phyloP scores from a whole-genome alignment of 2,888 invertebrate genomes.

The Megalurothrips usitatus region DNA sequence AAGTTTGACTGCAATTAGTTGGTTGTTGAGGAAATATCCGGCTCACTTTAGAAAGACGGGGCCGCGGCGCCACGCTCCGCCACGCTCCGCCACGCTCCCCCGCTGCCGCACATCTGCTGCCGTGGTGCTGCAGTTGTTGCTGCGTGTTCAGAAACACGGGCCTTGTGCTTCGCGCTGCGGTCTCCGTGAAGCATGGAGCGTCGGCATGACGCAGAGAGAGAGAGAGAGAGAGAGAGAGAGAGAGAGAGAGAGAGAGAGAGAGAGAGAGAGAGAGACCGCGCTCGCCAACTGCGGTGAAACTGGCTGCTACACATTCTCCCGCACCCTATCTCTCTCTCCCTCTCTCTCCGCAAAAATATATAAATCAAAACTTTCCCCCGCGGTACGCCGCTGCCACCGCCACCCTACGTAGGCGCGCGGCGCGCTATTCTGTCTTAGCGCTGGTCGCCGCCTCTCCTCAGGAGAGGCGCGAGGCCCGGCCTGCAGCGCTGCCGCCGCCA shows the following conservation, averaged over 20 bases:
- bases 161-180: not conserved
- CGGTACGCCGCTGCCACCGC: not conserved
- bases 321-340: no score
- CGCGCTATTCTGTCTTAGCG: not conserved
- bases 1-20: conserved; percentile 20
- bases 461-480: not conserved
- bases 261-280: not conserved
- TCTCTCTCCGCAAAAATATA: not conserved
- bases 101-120: not conserved
- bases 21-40: conserved; percentile 5
- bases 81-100: no score
- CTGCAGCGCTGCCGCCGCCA: not conserved
- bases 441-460: not conserved
- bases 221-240: not conserved
- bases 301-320: not conserved
- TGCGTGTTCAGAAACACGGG: no score
- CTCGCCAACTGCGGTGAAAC: conserved; percentile 15
- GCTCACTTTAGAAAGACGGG: not conserved
- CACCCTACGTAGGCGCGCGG: not conserved
- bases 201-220: not conserved
- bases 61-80: not conserved
- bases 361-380: conserved; percentile 18
- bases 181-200: conserved; percentile 7
- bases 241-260: no score
- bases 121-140: not conserved